These are phyloP conservation scores for Hydroisotoma schaefferi DNA, from an alignment of 2,888 invertebrate genomes.

Conservation along the genomic window DNA sequence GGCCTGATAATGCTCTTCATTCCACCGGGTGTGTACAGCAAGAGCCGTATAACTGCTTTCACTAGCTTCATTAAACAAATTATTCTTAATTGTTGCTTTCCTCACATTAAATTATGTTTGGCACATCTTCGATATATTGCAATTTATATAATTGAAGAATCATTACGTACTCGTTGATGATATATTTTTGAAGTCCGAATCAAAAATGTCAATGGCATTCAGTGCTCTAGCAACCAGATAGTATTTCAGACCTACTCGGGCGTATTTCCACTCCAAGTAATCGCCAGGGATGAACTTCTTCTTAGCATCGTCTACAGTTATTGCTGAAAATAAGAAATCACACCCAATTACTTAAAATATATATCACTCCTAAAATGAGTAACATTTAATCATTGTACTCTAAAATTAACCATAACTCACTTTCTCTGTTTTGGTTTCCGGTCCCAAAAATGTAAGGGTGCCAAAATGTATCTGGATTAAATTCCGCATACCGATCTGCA, in stretches of 20 bases:
- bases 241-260: constrained; percentile 25
- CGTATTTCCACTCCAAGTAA: constrained; percentile 37
- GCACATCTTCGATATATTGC: background rate
- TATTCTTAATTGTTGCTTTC: background rate
- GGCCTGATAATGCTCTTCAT: constrained; percentile 19
- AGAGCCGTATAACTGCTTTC: constrained; percentile 20
- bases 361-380: background rate
- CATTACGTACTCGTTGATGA: constrained; percentile 24
- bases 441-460: constrained; percentile 36
- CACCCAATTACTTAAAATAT: background rate
- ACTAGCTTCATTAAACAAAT: constrained; percentile 12
- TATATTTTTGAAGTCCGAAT: constrained; percentile 19
- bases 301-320: constrained; percentile 27
- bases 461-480: constrained; percentile 38
- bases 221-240: constrained; percentile 25
- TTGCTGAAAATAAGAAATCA: constrained; percentile 20
- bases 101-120: background rate
- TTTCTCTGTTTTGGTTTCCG: constrained; percentile 35
- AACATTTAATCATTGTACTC: background rate
- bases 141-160: background rate
- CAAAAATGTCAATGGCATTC: constrained; percentile 25
- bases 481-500: constrained; percentile 22
- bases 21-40: constrained; percentile 38
- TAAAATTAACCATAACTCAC: constrained; percentile 21
- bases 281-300: constrained; percentile 24